Conservation (phyloP, 2,888 invertebrate genomes). For the Rhogogaster chlorosoma region DNA sequence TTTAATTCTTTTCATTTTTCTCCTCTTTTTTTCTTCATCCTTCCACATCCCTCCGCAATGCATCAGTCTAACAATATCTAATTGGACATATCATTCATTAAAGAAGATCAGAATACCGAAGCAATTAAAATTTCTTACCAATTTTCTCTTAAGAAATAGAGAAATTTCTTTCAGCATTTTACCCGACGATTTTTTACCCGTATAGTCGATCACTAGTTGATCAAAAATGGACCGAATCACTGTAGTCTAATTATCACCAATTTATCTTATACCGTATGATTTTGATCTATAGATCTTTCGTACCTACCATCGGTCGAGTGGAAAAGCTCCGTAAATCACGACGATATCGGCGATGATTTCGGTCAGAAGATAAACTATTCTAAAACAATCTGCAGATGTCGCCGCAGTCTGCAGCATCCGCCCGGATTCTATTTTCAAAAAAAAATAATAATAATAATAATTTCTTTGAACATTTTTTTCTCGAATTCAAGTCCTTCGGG, state of each 20-base stretch:
- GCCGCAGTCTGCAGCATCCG: neutral
- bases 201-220: neutral
- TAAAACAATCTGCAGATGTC: constrained; percentile 9
- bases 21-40: neutral
- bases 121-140: neutral
- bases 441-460: too few species aligned
- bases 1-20: neutral
- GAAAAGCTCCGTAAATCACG: neutral
- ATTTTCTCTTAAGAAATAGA: neutral
- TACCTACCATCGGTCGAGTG: neutral
- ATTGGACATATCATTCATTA: neutral
- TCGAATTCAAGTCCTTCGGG: neutral
- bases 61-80: neutral
- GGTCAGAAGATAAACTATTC: neutral
- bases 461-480: neutral
- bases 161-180: neutral
- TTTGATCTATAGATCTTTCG: neutral
- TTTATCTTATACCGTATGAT: neutral
- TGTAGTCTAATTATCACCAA: neutral
- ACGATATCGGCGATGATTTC: neutral
- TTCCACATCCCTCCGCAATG: neutral
- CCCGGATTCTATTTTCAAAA: neutral
- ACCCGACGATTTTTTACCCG: neutral
- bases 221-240: neutral
- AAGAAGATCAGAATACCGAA: neutral